Base-by-base conservation (phyloP, 2,113 vertebrate genomes). In the Etheostoma cragini region DNA sequence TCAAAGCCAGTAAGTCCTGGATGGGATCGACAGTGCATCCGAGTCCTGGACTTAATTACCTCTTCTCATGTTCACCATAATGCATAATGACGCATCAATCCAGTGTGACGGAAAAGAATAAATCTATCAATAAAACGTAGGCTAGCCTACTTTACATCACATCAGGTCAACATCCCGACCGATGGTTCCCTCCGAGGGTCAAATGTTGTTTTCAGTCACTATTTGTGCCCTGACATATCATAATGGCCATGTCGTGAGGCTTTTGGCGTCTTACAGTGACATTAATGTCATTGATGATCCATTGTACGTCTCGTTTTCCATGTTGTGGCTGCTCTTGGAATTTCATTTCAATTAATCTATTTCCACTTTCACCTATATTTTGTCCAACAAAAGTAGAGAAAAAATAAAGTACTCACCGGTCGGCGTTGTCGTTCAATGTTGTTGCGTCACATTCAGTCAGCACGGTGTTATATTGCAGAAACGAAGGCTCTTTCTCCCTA, bases 381-480 rank as follows among this genome's bases (percentile, higher is more conserved):
- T 17, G 33, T 22, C 12, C 4, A 13, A 38, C 17, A 13, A 4
- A 16, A n/a, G n/a, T 15, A 13, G 0, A 8, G 1, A 14, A n/a
- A 5, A 13, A 17, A 11, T 6, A 26, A 57, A 50, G 0, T 3
- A 78, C 84, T 74, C 46, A 93, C 92, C 74, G 70, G 64, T 83
- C 49, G 46, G 62, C 21, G 71, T 73, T 56, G 82, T 81, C 26
- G 35, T 57, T 50, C 42, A 13, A 16, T 3, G 30, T 14, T 17
- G 45, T 46, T 42, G 50, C 75, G 75, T 86, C 62, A 76, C 88
- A 87, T 92, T 60, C 77, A 89, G n/a, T 11, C 53, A 35, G 49
- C 57, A 0, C 61, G 11, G 47, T n/a, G 49, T 45, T 15, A 46
- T 17, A 26, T 24, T n/a, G 73, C 42, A 57, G 26, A 53, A 61